Evolutionary conservation across 2,113 vertebrate species (phyloP).

Genomic region (Gnathonemus echidnorhynchus): DNA sequence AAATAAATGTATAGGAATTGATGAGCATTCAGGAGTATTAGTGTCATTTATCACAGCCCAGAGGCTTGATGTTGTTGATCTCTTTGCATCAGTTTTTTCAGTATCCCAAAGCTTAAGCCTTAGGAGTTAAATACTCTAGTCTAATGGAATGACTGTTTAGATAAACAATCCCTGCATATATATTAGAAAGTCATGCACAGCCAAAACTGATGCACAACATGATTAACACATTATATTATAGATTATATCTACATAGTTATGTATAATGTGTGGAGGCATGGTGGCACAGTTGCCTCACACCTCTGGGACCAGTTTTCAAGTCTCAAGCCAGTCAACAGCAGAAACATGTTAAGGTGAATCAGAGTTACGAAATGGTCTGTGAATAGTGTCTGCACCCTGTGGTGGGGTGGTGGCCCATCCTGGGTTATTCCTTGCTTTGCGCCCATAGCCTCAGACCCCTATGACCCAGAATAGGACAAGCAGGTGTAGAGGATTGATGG

Average conservation of each 20-base stretch:
- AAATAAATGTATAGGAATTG: neutral
- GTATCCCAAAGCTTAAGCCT: neutral
- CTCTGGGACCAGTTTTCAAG: neutral
- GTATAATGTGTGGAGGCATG: neutral
- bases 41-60: neutral
- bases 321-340: too few relatives aligned
- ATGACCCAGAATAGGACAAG: neutral
- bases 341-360: neutral
- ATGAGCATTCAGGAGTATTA: neutral
- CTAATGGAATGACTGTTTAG: neutral
- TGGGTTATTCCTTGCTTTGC: neutral
- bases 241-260: neutral
- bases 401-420: neutral
- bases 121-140: neutral
- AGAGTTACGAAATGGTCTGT: neutral
- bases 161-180: neutral
- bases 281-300: neutral
- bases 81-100: neutral
- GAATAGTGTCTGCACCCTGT: neutral
- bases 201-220: neutral
- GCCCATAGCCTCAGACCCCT: neutral
- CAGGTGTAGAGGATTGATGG: neutral
- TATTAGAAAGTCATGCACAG: neutral
- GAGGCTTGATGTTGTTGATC: neutral
- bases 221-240: neutral